Conservation (phyloP, 2,888 invertebrate species). For the Caenorhabditis wallacei region DNA sequence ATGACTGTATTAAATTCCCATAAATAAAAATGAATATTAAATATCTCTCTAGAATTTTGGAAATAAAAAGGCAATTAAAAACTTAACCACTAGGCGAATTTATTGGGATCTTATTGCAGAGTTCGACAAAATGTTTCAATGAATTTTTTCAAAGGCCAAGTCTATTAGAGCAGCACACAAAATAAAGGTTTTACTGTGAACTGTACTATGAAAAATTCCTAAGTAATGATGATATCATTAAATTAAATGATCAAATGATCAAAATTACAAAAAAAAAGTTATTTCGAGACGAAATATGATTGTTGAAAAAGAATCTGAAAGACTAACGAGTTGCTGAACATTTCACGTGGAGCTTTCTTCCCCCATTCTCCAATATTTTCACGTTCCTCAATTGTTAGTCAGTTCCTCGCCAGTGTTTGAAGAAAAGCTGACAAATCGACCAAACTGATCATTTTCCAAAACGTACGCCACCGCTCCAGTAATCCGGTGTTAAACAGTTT, state of each 20-base stretch:
- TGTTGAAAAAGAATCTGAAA: not conserved
- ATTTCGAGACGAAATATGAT: slow-evolving; percentile 1
- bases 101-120: no score
- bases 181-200: no score
- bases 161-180: no score
- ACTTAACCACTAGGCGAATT: no score
- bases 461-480: slow-evolving; percentile 59
- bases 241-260: not conserved
- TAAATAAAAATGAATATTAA: no score
- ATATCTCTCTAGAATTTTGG: no score
- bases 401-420: slow-evolving; percentile 57
- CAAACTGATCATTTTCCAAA: slow-evolving; percentile 62
- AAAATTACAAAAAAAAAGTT: slow-evolving; percentile 19
- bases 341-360: slow-evolving; percentile 10
- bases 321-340: slow-evolving; percentile 34
- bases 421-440: slow-evolving; percentile 60
- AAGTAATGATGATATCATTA: no score
- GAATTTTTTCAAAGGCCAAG: no score
- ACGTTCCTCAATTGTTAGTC: slow-evolving; percentile 51
- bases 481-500: slow-evolving; percentile 67
- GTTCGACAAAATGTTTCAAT: no score
- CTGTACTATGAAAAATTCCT: no score
- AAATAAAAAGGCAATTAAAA: no score
- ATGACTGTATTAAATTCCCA: no score
- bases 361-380: slow-evolving; percentile 51